These are phyloP conservation scores for Mugil cephalus DNA, from an alignment of 2,113 vertebrate species.

Conservation along the genomic window DNA sequence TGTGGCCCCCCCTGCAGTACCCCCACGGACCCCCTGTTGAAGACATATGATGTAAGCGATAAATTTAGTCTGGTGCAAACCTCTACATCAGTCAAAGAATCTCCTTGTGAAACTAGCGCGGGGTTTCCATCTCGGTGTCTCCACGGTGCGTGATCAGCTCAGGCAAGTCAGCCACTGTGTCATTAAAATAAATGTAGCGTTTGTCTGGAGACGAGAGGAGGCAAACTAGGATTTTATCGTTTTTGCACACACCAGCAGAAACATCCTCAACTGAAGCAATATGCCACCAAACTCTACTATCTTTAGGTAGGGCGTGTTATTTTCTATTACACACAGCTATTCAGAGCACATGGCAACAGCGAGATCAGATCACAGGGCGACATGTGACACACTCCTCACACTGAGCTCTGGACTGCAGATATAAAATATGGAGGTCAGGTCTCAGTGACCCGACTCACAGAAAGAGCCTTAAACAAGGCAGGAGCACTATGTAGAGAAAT, in stretches of 20 bases:
- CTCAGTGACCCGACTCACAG: constrained; percentile 13
- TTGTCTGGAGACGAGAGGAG: not conserved
- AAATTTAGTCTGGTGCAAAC: not conserved
- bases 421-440: constrained; percentile 14
- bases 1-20: too few species aligned
- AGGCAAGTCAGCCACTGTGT: constrained; percentile 5
- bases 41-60: too few species aligned
- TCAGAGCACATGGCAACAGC: not conserved
- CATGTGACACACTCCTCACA: not conserved
- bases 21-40: too few species aligned
- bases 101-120: not conserved
- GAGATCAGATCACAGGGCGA: not conserved
- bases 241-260: constrained; percentile 1
- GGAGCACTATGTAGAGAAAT: not conserved
- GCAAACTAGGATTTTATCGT: not conserved
- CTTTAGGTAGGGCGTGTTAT: not conserved
- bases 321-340: not conserved
- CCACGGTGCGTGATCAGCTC: not conserved
- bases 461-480: not conserved
- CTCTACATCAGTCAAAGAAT: not conserved
- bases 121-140: not conserved
- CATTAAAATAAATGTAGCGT: constrained; percentile 15
- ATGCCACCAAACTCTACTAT: not conserved
- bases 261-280: not conserved
- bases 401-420: constrained; percentile 1